Base-by-base conservation (phyloP, 2,797 vertebrate genomes). In the Cossypha heuglini region DNA sequence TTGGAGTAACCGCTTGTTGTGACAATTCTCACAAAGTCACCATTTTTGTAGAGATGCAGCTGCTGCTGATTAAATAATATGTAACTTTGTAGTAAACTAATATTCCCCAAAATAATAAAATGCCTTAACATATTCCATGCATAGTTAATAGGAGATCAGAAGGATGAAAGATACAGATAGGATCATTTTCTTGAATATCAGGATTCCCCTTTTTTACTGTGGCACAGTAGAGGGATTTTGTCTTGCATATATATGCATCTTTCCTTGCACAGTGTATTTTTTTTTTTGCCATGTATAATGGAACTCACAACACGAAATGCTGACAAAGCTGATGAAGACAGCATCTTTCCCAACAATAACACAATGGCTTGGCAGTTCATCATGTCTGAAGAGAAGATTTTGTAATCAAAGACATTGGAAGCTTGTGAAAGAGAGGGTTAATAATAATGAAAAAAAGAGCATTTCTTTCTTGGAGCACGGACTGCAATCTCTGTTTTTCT, bases 41-140 rank as follows among this genome's bases (percentile, higher is more conserved):
- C 18, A 22, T 43, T 78, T 82, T 83, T 84, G 19, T 51, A 87
- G 69, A 86, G 48, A 77, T 62, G 68, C 18, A 86, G 37, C 57
- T 40, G 6, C 19, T 80, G 72, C 63, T 0, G 0, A 52, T 71
- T 59, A 63, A 89, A 82, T 92, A 67, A 85, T 52, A 77, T 0
- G 0, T 57, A 90, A 63, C 17, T 89, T 93, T 42, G 35, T 58
- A 80, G 43, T 58, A 90, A 94, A 71, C n/a, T 81, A 68, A 49
- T 61, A 88, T 45, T 83, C 19, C n/a, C 16, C 6, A 29, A 86
- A 93, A 92, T 74, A 93, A 83, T 74, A 48, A 90, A 92, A 94
- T 42, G 22, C 43, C 26, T 61, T 91, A 83, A 83, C 54, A 72
- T 80, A 86, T 86, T 91, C 52, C 62, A 58, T 77, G 46, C 43